These are phyloP conservation scores for Valencia hispanica DNA, from an alignment of 2,797 vertebrate genomes.

Conservation along the genomic window DNA sequence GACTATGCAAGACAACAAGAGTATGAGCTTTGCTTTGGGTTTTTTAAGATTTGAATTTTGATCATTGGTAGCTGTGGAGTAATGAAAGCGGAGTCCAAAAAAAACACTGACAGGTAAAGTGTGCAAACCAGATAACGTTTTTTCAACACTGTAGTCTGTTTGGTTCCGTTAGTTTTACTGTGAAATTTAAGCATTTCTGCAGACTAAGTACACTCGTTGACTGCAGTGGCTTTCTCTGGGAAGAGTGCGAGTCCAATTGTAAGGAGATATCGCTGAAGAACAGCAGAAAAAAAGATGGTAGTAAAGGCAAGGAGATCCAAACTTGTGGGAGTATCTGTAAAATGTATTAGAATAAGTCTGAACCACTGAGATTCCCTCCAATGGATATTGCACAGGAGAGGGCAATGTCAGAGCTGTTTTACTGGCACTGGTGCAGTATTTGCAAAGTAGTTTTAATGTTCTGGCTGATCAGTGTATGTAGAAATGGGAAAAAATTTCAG, in stretches of 20 bases:
- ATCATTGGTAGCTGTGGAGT: neutral
- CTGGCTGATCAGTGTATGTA: neutral
- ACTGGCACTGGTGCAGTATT: too few species aligned
- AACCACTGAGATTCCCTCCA: neutral
- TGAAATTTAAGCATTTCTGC: slow-evolving; percentile 1
- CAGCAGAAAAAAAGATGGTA: neutral
- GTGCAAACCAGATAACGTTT: neutral
- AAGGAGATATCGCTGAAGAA: neutral
- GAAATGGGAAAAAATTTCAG: too few species aligned
- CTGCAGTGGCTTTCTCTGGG: neutral
- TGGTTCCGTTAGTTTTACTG: neutral
- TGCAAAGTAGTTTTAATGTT: neutral
- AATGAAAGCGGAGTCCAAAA: neutral
- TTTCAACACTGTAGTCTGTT: neutral
- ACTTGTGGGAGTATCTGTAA: neutral
- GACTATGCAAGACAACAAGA: neutral
- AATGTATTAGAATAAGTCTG: neutral
- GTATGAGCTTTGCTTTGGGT: neutral
- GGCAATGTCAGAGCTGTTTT: too few species aligned
- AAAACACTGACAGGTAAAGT: neutral
- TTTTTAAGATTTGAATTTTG: neutral
- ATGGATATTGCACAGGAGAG: neutral
- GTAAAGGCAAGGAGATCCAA: neutral
- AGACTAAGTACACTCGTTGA: neutral
- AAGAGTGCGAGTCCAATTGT: neutral